phyloP scores from a whole-genome alignment of 2,797 vertebrate species.

The Pteropus rufus region DNA sequence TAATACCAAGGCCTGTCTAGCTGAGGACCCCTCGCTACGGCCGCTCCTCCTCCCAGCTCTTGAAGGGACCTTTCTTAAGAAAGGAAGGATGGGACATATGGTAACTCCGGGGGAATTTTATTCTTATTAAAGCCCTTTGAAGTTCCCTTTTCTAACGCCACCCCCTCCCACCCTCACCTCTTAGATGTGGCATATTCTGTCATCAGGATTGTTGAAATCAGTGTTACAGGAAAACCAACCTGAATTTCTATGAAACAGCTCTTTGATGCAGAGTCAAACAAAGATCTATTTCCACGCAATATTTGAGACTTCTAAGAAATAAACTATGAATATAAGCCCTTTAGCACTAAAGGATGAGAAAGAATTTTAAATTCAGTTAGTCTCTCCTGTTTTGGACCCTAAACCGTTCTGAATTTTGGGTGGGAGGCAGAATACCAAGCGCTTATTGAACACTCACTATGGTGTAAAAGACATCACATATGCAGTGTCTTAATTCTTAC shows the following conservation, averaged over 20 bases:
- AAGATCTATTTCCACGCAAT: constrained; percentile 32
- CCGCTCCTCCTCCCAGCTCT: background rate
- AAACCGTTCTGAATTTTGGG: background rate
- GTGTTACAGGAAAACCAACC: constrained; percentile 26
- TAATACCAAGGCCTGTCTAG: rapidly evolving
- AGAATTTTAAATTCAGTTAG: background rate
- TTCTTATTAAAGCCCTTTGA: constrained; percentile 56
- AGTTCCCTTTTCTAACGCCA: background rate
- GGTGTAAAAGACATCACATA: background rate
- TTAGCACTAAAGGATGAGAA: background rate
- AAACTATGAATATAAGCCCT: background rate
- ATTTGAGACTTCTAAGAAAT: background rate
- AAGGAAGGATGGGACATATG: background rate
- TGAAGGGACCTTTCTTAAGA: background rate
- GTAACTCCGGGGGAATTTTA: constrained; percentile 26
- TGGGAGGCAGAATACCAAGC: background rate
- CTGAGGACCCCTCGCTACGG: background rate
- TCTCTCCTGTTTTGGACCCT: background rate
- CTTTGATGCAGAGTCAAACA: constrained; percentile 63
- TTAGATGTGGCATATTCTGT: constrained; percentile 37
- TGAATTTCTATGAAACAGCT: constrained; percentile 45
- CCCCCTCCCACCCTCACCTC: background rate
- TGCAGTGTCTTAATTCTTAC: background rate
- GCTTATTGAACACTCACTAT: background rate
- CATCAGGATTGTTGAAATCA: constrained; percentile 31